Percentiles rank a stretch among this genome's conserved stretches.
phyloP scores from a whole-genome alignment of 2,797 vertebrate genomes.

The Netta rufina region DNA sequence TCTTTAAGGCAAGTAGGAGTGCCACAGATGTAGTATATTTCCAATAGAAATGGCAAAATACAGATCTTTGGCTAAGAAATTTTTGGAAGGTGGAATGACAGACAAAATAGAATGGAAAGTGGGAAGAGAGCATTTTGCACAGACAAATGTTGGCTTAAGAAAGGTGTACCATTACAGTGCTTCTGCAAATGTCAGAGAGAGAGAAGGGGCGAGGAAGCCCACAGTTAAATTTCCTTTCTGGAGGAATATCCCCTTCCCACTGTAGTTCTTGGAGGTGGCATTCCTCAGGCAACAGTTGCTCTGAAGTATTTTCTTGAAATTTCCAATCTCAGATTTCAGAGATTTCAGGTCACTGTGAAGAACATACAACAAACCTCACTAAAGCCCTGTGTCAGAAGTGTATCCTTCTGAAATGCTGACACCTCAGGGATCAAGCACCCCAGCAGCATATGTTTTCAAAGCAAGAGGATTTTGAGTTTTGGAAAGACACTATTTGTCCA shows the following conservation, averaged over 20 bases:
- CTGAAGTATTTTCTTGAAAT: neutral
- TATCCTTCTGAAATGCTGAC: neutral
- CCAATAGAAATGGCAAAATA: neutral
- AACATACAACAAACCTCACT: neutral
- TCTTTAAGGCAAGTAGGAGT: neutral
- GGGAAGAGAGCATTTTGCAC: neutral
- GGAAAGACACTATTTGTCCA: neutral
- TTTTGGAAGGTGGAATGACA: neutral
- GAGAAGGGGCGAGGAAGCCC: neutral
- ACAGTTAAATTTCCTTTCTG: neutral
- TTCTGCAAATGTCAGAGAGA: neutral
- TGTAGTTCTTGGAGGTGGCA: neutral
- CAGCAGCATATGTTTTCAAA: neutral
- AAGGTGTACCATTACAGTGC: neutral
- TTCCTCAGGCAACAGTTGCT: neutral
- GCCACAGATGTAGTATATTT: neutral
- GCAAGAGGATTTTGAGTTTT: neutral
- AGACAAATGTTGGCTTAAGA: neutral
- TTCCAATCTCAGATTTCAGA: neutral
- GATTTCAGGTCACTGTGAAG: neutral
- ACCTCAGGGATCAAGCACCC: neutral
- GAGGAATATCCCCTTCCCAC: neutral
- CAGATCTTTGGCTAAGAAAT: neutral
- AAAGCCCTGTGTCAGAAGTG: neutral
- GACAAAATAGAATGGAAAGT: neutral